Evolutionary conservation across 2,797 vertebrate genomes (phyloP).

Genomic region (Neoniphon sammara): DNA sequence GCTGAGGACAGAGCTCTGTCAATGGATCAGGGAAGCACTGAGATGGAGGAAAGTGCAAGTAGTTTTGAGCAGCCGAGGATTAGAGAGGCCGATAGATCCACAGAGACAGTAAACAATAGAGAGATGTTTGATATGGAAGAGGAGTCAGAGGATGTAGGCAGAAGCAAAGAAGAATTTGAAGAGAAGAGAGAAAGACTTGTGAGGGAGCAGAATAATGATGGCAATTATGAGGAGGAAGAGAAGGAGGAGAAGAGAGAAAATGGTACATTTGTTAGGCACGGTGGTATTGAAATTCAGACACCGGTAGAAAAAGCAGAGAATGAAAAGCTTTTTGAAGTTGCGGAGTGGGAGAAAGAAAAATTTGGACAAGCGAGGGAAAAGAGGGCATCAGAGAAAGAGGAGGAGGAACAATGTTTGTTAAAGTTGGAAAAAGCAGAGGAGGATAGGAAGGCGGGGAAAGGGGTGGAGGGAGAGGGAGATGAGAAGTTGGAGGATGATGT

Average conservation of each 20-base stretch:
- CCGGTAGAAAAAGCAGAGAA: neutral
- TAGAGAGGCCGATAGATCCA: neutral
- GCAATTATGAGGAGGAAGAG: constrained; percentile 15
- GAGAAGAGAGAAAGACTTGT: constrained; percentile 15
- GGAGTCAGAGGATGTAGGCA: constrained; percentile 22
- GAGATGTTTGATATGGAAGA: constrained; percentile 20
- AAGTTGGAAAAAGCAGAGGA: constrained; percentile 14
- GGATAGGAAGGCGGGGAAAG: neutral
- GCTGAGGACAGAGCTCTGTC: constrained; percentile 13
- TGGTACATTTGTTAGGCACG: constrained; percentile 1
- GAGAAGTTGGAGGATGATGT: neutral
- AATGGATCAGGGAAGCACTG: neutral
- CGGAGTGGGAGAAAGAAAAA: constrained; percentile 19
- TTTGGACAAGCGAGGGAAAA: neutral
- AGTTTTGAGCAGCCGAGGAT: neutral
- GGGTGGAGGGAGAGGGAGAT: neutral
- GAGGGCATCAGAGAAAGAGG: neutral
- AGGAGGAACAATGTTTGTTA: neutral
- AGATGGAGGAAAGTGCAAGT: constrained; percentile 26
- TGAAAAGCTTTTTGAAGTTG: constrained; percentile 24
- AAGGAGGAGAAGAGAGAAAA: constrained; percentile 15
- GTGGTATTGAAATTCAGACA: constrained; percentile 19
- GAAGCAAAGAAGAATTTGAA: constrained; percentile 4
- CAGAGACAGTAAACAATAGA: constrained; percentile 26
- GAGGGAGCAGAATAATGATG: constrained; percentile 4